phyloP scores from a whole-genome alignment of 2,113 vertebrate genomes.

The Strix uralensis region DNA sequence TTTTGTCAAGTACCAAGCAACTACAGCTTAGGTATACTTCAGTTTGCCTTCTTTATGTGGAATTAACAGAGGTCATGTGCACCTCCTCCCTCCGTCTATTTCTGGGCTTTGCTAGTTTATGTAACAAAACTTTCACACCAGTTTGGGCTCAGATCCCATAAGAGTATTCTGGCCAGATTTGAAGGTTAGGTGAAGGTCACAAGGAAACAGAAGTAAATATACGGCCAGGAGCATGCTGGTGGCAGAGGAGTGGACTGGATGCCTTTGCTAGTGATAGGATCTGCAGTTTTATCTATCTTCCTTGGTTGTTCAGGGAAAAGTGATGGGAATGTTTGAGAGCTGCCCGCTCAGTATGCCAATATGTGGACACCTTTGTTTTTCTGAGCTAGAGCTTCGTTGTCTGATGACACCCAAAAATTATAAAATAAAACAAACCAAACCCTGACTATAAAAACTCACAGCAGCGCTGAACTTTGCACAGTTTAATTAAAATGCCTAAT shows the following conservation, averaged over 20 bases:
- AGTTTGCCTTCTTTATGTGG: not conserved
- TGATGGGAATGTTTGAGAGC: not conserved
- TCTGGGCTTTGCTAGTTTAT: not conserved
- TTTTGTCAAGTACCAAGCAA: not conserved
- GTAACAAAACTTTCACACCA: not conserved
- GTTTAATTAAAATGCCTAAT: constrained; percentile 27
- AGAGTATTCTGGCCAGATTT: not conserved
- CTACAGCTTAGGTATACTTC: not conserved
- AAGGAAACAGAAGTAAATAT: not conserved
- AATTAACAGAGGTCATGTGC: not conserved
- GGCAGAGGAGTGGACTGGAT: not conserved
- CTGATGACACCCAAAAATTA: not conserved
- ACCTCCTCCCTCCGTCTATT: not conserved
- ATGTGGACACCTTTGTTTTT: not conserved
- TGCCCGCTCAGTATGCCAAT: not conserved
- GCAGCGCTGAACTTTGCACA: not conserved
- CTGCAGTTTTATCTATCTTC: not conserved
- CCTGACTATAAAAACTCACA: not conserved
- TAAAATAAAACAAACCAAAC: not conserved
- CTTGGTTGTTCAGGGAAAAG: not conserved
- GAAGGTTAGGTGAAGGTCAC: not conserved
- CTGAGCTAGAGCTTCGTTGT: not conserved
- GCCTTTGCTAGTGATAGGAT: not conserved
- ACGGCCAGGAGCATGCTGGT: not conserved
- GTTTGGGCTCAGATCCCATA: not conserved